phyloP scores from a whole-genome alignment of 2,113 vertebrate species.

The Channa maculata region DNA sequence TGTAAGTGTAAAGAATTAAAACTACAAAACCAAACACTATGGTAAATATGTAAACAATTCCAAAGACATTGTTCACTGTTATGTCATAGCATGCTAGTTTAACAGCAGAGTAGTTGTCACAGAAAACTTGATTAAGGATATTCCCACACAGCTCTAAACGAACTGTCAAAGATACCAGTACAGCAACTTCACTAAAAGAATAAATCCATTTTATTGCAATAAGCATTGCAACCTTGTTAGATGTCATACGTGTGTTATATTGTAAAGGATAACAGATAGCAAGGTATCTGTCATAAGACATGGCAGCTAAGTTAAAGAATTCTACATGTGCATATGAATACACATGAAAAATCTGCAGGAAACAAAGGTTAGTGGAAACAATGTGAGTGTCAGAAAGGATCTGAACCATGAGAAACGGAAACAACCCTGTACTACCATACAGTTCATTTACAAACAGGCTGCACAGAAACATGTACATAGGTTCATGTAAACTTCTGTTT shows the following conservation, averaged over 20 bases:
- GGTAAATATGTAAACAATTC: constrained; percentile 9
- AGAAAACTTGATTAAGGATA: constrained; percentile 60
- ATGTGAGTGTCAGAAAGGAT: not conserved
- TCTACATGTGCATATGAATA: constrained; percentile 58
- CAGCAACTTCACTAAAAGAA: not conserved
- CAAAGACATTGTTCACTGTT: constrained; percentile 60
- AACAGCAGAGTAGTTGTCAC: constrained; percentile 64
- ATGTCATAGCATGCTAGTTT: constrained; percentile 68
- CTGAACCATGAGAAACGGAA: constrained; percentile 4
- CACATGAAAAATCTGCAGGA: constrained; percentile 65
- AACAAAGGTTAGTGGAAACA: not conserved
- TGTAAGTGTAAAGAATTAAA: constrained; percentile 29
- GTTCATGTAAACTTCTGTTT: constrained; percentile 3
- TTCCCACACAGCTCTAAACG: constrained; percentile 59
- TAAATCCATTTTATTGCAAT: not conserved
- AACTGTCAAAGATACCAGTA: constrained; percentile 28
- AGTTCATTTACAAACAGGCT: constrained; percentile 20
- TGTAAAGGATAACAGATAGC: constrained; percentile 19
- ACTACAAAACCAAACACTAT: not conserved
- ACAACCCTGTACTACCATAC: constrained; percentile 7
- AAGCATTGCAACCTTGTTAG: accelerated
- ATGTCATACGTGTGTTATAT: not conserved
- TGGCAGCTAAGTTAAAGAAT: constrained; percentile 50
- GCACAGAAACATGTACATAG: constrained; percentile 8
- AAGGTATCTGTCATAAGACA: constrained; percentile 15